phyloP scores from a whole-genome alignment of 1,140 invertebrate genomes.

The Lethrus apterus region DNA sequence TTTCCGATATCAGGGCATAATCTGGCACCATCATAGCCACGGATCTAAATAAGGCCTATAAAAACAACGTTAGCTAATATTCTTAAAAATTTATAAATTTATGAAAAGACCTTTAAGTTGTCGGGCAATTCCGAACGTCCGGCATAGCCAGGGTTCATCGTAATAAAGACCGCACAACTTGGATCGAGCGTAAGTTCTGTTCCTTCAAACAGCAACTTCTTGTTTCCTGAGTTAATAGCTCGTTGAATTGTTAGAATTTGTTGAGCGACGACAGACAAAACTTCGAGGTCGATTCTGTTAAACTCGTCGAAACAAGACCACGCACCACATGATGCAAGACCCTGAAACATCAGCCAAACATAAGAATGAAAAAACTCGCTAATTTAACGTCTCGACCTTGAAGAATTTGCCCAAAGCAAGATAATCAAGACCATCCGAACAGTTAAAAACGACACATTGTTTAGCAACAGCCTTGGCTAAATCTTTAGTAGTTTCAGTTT shows the following conservation, averaged over 20 bases:
- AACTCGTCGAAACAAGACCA: constrained; percentile 99
- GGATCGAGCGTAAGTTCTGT: constrained; percentile 79
- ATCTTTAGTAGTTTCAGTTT: constrained; percentile 95
- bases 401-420: constrained; percentile 94
- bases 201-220: constrained; percentile 80
- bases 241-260: constrained; percentile 77
- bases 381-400: constrained; percentile 50
- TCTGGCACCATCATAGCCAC: constrained; percentile 99
- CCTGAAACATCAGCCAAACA: constrained; percentile 43
- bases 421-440: constrained; percentile 88
- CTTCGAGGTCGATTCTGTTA: constrained; percentile 76
- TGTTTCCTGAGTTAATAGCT: constrained; percentile 67
- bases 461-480: constrained; percentile 93
- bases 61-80: no score
- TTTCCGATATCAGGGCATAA: constrained; percentile 91
- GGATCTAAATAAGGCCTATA: constrained; percentile 80
- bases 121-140: constrained; percentile 86
- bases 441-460: constrained; percentile 96
- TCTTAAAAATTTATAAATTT: not conserved
- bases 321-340: constrained; percentile 87
- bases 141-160: constrained; percentile 94
- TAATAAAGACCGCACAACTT: constrained; percentile 92
- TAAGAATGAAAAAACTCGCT: not conserved
- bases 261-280: constrained; percentile 87
- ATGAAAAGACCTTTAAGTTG: constrained; percentile 71